A percentile compares a stretch with the other conserved stretches of the same genome.
Evolutionary conservation across 2,113 vertebrate genomes (phyloP).

Genomic region (Clinocottus analis): DNA sequence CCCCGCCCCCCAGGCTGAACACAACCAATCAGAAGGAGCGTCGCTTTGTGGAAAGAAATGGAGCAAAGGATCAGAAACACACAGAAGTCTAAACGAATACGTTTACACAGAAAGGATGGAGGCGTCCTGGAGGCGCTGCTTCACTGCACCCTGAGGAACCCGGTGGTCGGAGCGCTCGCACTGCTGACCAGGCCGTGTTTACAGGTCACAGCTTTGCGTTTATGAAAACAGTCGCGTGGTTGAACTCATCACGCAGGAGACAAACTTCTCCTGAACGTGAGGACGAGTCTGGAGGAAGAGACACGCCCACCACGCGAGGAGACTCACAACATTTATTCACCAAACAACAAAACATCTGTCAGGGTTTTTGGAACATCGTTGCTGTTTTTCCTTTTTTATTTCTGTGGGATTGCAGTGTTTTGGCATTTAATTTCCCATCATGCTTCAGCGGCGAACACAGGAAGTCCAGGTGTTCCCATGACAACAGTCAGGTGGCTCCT

Average conservation of each 20-base stretch:
- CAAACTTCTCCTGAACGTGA: too few relatives aligned
- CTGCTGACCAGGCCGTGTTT: too few relatives aligned
- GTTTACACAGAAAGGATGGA: too few relatives aligned
- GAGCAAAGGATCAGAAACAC: constrained; percentile 1
- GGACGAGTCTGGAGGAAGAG: too few relatives aligned
- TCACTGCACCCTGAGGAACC: too few relatives aligned
- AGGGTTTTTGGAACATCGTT: background rate
- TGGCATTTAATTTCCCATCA: background rate
- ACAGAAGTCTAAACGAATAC: constrained; percentile 32
- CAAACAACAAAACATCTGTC: background rate
- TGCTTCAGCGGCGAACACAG: background rate
- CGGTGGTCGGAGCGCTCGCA: too few relatives aligned
- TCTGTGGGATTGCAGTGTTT: background rate
- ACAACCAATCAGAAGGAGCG: constrained; percentile 1
- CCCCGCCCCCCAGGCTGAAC: too few relatives aligned
- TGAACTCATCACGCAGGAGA: too few relatives aligned
- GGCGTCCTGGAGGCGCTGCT: too few relatives aligned
- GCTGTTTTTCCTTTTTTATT: background rate
- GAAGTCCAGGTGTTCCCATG: background rate
- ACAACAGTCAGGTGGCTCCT: background rate
- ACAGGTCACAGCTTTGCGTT: constrained; percentile 7
- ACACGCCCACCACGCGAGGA: too few relatives aligned
- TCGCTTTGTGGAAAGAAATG: constrained; percentile 9
- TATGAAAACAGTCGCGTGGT: background rate
- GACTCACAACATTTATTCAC: background rate